Percentiles rank a stretch among this genome's conserved stretches.
Conservation (phyloP, 2,113 vertebrate genomes). For the Arenaria interpres region DNA sequence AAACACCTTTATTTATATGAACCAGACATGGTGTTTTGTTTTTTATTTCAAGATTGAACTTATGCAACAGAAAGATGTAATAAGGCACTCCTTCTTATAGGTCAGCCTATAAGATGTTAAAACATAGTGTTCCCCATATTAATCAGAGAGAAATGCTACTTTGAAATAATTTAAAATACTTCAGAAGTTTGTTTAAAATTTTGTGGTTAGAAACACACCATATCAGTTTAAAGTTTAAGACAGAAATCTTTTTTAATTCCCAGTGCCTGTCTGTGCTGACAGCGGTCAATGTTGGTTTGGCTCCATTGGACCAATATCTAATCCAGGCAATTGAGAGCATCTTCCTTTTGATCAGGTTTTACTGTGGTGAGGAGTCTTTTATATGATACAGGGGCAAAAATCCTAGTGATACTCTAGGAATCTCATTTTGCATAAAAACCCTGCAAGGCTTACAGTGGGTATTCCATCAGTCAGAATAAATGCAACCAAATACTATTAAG, state of each 20-base stretch:
- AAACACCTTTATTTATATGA: conserved; percentile 54
- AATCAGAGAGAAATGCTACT: not conserved
- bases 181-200: not conserved
- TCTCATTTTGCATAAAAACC: conserved; percentile 6
- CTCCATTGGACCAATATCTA: not conserved
- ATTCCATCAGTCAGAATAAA: conserved; percentile 3
- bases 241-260: not conserved
- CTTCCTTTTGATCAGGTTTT: not conserved
- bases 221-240: not conserved
- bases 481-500: not conserved
- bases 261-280: not conserved
- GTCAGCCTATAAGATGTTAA: not conserved
- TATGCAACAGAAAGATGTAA: not conserved
- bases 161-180: not conserved
- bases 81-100: not conserved
- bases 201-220: not conserved
- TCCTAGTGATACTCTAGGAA: not conserved
- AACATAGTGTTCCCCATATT: not conserved
- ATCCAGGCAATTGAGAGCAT: not conserved
- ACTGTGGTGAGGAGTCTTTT: not conserved
- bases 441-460: not conserved
- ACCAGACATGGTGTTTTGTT: not conserved
- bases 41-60: not conserved
- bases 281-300: not conserved
- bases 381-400: conserved; percentile 10